Base-by-base conservation (phyloP, 1,140 invertebrate genomes). In the Brachionus manjavacas region DNA sequence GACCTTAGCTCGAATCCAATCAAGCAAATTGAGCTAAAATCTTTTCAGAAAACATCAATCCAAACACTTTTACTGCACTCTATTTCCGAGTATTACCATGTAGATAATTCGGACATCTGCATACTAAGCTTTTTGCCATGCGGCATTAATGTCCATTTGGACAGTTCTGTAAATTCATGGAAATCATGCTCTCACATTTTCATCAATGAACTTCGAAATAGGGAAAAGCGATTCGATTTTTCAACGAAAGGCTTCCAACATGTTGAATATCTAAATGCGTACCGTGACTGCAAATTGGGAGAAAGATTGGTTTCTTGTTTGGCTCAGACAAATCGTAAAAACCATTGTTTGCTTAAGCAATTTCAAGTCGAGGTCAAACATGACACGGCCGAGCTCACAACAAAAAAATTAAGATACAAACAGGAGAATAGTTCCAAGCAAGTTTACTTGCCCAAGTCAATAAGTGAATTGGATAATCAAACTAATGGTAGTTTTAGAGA, bases 1-100 rank as follows among this genome's bases (percentile, higher is more conserved):
- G 79, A 81, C n/a, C 28, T 81, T 3, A 81, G 79, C 39, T 81
- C 79, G 9, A 81, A 81, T 81, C 79, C 79, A 28, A 81, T 81
- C 23, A 64, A 60, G 39, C 41, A 23, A 46, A 46, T 81, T 16
- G 52, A 81, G 14, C 12, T 49, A 46, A 49, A 49, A 23, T 12
- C 72, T 46, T 76, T 76, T 49, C 6, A 76, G 2, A 23, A 28
- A n/a, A 46, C 43, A 49, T 49, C 41, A 6, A 12, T 76, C 28
- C 16, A 76, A 16, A 25, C 43, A 11, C 46, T 76, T 25, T 49
- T 49, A 14, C 28, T 76, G 25, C 72, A 76, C 14, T 76, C 72
- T n/a, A 76, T 76, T 49, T 76, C 72, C 4, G 72, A 76, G 39
- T 49, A 46, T 76, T 76, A 76, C 41, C 43, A 49, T 76, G 41